Percentiles rank a stretch among this genome's conserved stretches.
Evolutionary conservation across 2,888 invertebrate species (phyloP).

Genomic region (Ceratothoa steindachneri): DNA sequence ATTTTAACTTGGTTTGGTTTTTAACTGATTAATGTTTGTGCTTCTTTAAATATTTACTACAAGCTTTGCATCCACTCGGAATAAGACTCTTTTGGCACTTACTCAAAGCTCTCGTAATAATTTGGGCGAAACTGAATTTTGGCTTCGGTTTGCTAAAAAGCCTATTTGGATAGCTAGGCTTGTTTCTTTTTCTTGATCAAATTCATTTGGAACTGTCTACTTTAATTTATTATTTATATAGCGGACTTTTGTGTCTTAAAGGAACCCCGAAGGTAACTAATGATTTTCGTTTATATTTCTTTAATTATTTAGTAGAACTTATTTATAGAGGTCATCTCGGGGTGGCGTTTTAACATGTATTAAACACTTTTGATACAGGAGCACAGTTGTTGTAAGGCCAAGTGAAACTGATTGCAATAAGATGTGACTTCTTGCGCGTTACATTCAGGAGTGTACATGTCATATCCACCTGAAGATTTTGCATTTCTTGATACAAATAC

Average conservation of each 20-base stretch:
- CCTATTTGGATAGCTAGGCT: neutral
- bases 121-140: too few species aligned
- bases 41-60: neutral
- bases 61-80: neutral
- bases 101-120: too few species aligned
- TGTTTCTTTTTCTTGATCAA: neutral
- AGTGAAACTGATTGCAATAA: constrained; percentile 3
- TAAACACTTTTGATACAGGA: neutral
- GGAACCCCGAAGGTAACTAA: neutral
- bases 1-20: neutral
- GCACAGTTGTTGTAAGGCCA: neutral
- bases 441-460: neutral
- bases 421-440: neutral
- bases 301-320: neutral
- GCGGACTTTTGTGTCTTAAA: neutral
- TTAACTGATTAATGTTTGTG: neutral
- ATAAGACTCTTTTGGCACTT: neutral
- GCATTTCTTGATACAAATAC: too few species aligned
- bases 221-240: neutral
- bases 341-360: neutral
- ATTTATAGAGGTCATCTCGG: constrained; percentile 2
- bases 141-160: too few species aligned
- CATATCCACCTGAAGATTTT: neutral
- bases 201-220: neutral
- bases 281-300: neutral